Evolutionary conservation across 2,113 vertebrate genomes (phyloP).

Genomic region (Gorilla gorilla): DNA sequence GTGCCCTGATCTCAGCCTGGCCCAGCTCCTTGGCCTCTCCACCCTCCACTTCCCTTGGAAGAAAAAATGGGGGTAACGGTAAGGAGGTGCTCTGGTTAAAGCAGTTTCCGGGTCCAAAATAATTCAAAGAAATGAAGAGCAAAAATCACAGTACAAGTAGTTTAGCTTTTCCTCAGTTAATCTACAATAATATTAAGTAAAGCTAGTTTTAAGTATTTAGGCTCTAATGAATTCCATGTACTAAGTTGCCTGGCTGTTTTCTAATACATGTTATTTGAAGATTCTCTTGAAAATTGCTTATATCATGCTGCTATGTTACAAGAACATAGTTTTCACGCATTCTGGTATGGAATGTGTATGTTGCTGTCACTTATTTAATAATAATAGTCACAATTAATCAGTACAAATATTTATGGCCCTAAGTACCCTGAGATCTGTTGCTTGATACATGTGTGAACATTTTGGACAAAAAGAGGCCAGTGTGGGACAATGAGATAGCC

Average conservation of each 20-base stretch:
- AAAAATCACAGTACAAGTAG: background rate
- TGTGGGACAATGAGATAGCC: background rate
- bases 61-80: background rate
- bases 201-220: background rate
- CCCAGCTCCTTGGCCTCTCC: background rate
- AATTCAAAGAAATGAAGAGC: background rate
- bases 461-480: no score
- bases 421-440: background rate
- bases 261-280: background rate
- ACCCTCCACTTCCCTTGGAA: background rate
- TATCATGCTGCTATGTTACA: background rate
- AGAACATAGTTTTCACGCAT: fast-evolving
- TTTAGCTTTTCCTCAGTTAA: background rate
- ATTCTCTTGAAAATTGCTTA: background rate
- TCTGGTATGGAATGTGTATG: background rate
- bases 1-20: background rate
- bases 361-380: background rate
- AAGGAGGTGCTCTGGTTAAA: background rate
- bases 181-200: background rate
- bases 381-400: background rate
- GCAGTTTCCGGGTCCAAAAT: background rate
- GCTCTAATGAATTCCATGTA: background rate
- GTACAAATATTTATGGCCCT: background rate
- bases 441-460: background rate
- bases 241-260: background rate